Base-by-base conservation (phyloP, 2,797 vertebrate species). In the Astyanax mexicanus region DNA sequence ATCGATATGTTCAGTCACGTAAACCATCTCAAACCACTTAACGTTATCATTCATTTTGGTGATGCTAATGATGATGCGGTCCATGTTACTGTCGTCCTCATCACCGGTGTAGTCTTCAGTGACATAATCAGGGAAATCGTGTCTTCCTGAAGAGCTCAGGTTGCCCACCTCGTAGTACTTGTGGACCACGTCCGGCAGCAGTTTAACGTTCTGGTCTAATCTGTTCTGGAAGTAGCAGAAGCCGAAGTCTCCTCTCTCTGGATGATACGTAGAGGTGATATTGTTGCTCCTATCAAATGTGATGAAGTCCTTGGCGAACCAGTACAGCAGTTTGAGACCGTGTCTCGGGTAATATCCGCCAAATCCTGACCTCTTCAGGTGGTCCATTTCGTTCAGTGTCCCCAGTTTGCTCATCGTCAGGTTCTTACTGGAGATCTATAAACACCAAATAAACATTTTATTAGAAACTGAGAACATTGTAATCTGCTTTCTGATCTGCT, bases 241-340 rank as follows among this genome's bases (percentile, higher is more conserved):
- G 3, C 75, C 80, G 40, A 47, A 81, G 1, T 55, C 29, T 58
- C 9, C 5, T 5, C 32, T 5, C 10, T 35, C 17, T 6, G 66
- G 77, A 13, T 75, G 19, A 1, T 13, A 64, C 3, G 0, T 5
- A 8, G 72, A 35, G 3, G 12, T 7, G 47, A 82, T 69, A n/a
- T n/a, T n/a, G 0, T 12, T 42, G 0, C 27, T 4, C 0, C 13
- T 2, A 27, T 66, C 38, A 8, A 82, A 37, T 0, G 38, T 4
- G 9, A 80, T 15, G 11, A 74, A 76, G 13, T 77, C 0, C 0
- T 70, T 0, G n/a, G 70, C 65, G 49, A 80, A 80, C 79, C 79
- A 80, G 69, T 72, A 76, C 25, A 80, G 66, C 15, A 80, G 69
- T 23, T 54, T 61, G 52, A 80, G 73, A 0, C 81, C 81, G 15